Conservation (phyloP, 2,797 vertebrate species). For the Meriones psammophilus region DNA sequence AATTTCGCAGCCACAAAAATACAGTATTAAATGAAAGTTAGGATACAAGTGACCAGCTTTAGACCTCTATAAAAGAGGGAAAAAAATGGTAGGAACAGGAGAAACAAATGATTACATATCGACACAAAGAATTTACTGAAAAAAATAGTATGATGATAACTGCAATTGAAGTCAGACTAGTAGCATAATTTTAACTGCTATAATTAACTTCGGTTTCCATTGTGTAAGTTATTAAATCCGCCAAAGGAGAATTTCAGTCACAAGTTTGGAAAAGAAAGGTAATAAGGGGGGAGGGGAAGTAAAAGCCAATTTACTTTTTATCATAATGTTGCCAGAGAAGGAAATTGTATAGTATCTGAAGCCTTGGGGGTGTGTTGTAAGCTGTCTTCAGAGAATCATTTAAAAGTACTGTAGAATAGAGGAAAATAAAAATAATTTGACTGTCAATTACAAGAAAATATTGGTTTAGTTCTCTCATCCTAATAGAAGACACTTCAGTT, state of each 20-base stretch:
- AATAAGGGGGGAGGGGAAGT: not conserved
- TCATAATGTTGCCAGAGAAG: not conserved
- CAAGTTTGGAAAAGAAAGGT: not conserved
- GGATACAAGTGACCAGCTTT: not conserved
- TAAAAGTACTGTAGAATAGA: conserved; percentile 22
- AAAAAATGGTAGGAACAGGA: not conserved
- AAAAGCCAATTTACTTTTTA: not conserved
- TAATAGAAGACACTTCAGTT: not conserved
- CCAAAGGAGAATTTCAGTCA: conserved; percentile 52
- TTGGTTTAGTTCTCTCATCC: not conserved
- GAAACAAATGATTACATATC: not conserved
- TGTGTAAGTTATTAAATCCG: conserved; percentile 6
- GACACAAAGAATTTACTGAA: not conserved
- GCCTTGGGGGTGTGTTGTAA: not conserved
- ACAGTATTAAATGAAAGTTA: not conserved
- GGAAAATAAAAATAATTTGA: conserved; percentile 1
- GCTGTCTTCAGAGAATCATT: conserved; percentile 18
- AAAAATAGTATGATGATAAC: not conserved
- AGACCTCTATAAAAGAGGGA: not conserved
- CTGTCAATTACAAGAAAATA: not conserved
- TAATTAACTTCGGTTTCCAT: conserved; percentile 11
- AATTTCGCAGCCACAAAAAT: not conserved
- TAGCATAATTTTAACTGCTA: not conserved
- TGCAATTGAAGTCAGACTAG: not conserved
- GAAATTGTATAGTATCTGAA: not conserved